These are phyloP conservation scores for Natrix natrix DNA, from an alignment of 2,797 vertebrate genomes.

Conservation along the genomic window DNA sequence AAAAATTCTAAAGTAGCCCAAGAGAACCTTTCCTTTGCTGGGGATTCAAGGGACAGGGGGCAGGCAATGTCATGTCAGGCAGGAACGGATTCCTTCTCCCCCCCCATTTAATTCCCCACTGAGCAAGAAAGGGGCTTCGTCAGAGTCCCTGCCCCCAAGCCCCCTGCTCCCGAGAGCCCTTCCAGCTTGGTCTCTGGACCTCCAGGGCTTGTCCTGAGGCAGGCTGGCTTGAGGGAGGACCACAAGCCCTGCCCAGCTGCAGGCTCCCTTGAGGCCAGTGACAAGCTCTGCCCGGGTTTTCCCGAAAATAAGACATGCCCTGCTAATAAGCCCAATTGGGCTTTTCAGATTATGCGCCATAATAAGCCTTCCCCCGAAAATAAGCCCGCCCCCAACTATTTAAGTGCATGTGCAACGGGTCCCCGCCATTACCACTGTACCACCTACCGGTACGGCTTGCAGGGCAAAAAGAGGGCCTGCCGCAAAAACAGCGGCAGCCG, in stretches of 20 bases:
- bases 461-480: too few relatives aligned
- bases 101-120: neutral
- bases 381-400: too few relatives aligned
- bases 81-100: neutral
- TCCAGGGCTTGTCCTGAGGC: neutral
- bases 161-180: neutral
- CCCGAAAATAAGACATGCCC: too few relatives aligned
- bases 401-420: too few relatives aligned
- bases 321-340: too few relatives aligned
- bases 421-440: too few relatives aligned
- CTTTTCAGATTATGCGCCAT: too few relatives aligned
- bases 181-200: neutral
- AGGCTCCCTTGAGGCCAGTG: neutral
- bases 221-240: neutral
- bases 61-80: neutral
- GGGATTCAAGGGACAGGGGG: neutral
- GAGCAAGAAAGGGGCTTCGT: neutral
- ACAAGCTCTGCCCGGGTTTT: neutral
- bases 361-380: too few relatives aligned
- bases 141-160: neutral
- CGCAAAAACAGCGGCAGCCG: too few relatives aligned
- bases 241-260: neutral
- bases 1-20: neutral
- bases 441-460: too few relatives aligned
- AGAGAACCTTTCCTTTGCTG: neutral